Conservation (phyloP, 2,797 vertebrate species). For the Anomalospiza imberbis region DNA sequence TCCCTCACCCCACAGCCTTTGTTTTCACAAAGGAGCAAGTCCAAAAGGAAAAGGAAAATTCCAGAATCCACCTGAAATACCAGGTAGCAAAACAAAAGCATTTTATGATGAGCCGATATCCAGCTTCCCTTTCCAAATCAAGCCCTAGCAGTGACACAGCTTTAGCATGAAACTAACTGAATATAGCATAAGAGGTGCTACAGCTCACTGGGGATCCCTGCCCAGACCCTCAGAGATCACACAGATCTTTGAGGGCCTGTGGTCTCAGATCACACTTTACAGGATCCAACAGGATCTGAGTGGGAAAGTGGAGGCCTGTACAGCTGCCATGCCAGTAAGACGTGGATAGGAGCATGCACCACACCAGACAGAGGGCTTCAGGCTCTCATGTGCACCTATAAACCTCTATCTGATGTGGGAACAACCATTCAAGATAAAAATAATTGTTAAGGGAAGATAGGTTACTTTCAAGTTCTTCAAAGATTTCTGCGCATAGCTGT, state of each 20-base stretch:
- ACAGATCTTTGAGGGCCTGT: not conserved
- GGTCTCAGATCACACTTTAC: not conserved
- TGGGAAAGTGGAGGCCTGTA: not conserved
- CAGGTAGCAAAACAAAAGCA: not conserved
- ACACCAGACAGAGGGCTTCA: not conserved
- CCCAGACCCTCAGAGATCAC: not conserved
- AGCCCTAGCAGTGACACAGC: not conserved
- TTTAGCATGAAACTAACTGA: not conserved
- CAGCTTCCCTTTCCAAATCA: not conserved
- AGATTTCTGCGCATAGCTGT: not conserved
- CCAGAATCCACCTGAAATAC: not conserved
- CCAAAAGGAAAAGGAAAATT: not conserved
- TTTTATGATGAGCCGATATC: not conserved
- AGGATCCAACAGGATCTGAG: not conserved
- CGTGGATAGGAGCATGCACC: accelerated
- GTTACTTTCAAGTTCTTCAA: constrained; percentile 52
- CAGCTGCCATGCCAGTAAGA: not conserved
- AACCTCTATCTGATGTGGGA: constrained; percentile 43
- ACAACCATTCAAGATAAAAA: constrained; percentile 18
- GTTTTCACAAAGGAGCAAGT: not conserved
- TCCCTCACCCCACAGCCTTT: not conserved
- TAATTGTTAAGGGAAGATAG: constrained; percentile 20
- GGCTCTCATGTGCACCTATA: not conserved
- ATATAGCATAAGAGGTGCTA: not conserved
- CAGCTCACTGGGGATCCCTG: not conserved